These are phyloP conservation scores for Ibidorhyncha struthersii DNA, from an alignment of 2,113 vertebrate species.

Conservation along the genomic window DNA sequence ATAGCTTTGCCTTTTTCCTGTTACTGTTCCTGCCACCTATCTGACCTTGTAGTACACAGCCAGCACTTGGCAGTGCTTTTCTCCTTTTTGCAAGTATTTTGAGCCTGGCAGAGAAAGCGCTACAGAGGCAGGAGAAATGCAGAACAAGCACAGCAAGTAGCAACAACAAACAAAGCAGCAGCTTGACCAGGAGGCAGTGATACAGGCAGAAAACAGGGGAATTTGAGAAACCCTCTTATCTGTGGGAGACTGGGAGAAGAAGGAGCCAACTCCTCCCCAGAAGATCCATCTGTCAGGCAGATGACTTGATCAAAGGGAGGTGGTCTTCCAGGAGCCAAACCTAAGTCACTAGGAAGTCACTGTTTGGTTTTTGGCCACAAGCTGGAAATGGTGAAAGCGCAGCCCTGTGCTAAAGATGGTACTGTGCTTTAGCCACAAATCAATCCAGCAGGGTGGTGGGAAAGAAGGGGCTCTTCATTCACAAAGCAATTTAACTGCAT, in stretches of 20 bases:
- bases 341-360: neutral
- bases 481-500: neutral
- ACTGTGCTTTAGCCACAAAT: neutral
- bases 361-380: neutral
- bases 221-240: neutral
- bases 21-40: neutral
- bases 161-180: constrained; percentile 7
- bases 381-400: neutral
- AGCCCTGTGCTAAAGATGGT: neutral
- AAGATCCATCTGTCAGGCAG: neutral
- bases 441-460: rapidly evolving
- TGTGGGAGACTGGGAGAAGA: neutral
- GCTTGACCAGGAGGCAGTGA: neutral
- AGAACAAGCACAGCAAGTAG: neutral
- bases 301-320: neutral
- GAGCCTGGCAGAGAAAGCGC: neutral
- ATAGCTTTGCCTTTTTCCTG: neutral
- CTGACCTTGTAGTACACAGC: neutral
- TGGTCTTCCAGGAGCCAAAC: neutral
- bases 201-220: constrained; percentile 25
- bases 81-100: neutral
- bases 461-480: neutral
- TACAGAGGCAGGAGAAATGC: neutral
- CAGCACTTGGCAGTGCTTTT: neutral
- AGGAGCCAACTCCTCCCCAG: neutral